Conservation (phyloP, 1,140 invertebrate species). For the Capitella teleta region DNA sequence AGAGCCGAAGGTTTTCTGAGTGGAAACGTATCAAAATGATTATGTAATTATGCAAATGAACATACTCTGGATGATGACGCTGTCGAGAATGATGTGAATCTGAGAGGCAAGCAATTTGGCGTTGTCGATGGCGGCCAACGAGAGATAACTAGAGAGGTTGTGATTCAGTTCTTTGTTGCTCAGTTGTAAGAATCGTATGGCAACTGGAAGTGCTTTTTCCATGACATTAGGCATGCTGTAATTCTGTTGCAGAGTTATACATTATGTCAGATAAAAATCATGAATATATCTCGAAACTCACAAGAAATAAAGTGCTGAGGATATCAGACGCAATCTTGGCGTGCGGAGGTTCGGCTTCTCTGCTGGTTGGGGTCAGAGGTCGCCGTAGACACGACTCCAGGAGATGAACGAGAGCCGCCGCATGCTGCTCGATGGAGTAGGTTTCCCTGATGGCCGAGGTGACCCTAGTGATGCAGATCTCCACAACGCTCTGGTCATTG, state of each 20-base stretch:
- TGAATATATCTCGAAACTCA: constrained; percentile 39
- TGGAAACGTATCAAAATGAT: not conserved
- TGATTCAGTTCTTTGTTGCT: constrained; percentile 76
- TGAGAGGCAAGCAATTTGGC: constrained; percentile 70
- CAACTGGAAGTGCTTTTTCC: constrained; percentile 74
- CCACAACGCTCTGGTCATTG: constrained; percentile 85
- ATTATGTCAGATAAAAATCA: not conserved
- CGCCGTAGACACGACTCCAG: constrained; percentile 78
- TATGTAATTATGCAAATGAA: not conserved
- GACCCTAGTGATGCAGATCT: constrained; percentile 79
- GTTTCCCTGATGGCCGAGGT: constrained; percentile 66
- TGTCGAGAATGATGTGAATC: constrained; percentile 78
- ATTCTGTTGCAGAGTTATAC: constrained; percentile 49
- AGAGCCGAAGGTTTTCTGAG: constrained; percentile 69
- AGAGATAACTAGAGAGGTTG: constrained; percentile 82
- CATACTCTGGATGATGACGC: constrained; percentile 50
- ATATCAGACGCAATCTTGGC: constrained; percentile 90
- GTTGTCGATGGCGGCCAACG: constrained; percentile 82
- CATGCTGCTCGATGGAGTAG: constrained; percentile 68
- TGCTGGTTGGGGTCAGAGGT: constrained; percentile 62
- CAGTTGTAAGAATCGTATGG: constrained; percentile 80
- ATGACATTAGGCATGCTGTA: constrained; percentile 79
- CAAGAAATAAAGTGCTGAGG: constrained; percentile 84
- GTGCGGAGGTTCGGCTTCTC: constrained; percentile 79
- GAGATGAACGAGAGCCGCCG: constrained; percentile 64